Evolutionary conservation across 2,113 vertebrate species (phyloP).

Genomic region (Lathamus discolor): DNA sequence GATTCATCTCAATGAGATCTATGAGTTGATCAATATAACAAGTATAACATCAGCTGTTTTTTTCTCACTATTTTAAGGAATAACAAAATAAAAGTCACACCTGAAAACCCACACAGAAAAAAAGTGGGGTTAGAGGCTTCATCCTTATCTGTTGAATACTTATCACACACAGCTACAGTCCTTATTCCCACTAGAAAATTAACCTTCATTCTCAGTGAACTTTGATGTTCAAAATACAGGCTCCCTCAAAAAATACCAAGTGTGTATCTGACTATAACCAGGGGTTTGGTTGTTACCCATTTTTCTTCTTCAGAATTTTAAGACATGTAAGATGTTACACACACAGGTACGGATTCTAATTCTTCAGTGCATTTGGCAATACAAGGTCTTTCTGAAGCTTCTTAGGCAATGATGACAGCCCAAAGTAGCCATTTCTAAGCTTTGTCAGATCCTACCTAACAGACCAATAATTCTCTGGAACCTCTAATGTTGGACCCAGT

Average conservation of each 20-base stretch:
- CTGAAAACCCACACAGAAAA: not conserved
- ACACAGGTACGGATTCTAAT: not conserved
- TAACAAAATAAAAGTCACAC: not conserved
- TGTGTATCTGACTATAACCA: not conserved
- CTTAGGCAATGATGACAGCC: not conserved
- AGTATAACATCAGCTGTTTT: not conserved
- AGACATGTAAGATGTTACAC: not conserved
- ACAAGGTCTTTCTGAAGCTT: not conserved
- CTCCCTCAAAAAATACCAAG: not conserved
- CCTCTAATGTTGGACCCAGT: not conserved
- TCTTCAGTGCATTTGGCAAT: not conserved
- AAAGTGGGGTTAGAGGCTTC: not conserved
- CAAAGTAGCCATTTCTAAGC: not conserved
- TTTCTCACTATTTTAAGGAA: not conserved
- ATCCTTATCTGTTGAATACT: not conserved
- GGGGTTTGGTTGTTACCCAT: not conserved
- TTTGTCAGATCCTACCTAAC: not conserved
- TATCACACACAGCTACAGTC: not conserved
- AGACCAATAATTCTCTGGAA: not conserved
- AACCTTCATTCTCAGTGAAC: not conserved
- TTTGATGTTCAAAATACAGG: not conserved
- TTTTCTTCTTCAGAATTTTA: not conserved
- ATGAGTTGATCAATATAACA: not conserved
- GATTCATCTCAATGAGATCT: not conserved
- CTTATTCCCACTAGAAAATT: not conserved